Percentiles rank a stretch among this genome's conserved stretches.
Evolutionary conservation across 2,797 vertebrate species (phyloP).

Genomic region (Xerus rutilus): DNA sequence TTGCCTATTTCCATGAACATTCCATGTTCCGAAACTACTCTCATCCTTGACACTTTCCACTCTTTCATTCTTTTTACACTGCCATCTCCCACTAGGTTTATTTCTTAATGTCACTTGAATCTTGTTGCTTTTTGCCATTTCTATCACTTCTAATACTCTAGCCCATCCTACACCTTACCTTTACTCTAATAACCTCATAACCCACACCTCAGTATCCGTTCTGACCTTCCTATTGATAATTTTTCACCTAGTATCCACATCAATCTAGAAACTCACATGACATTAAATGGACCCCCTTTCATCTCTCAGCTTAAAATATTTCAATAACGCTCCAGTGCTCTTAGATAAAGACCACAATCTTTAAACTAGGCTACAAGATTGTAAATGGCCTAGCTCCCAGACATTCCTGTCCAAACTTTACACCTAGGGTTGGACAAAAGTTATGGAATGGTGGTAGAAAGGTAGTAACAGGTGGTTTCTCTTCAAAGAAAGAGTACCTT

Average conservation of each 20-base stretch:
- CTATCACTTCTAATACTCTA: neutral
- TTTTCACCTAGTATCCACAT: neutral
- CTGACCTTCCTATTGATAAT: neutral
- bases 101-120: neutral
- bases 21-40: neutral
- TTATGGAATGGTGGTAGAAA: neutral
- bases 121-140: neutral
- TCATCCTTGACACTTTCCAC: neutral
- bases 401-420: neutral
- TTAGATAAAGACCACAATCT: constrained; percentile 34
- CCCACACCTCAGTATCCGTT: neutral
- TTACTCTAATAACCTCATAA: neutral
- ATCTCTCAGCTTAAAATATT: constrained; percentile 29
- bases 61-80: neutral
- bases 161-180: neutral
- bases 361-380: neutral
- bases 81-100: neutral
- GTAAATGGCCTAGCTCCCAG: neutral
- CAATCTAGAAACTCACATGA: neutral
- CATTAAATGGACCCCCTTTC: neutral
- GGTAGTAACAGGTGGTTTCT: neutral
- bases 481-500: neutral
- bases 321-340: neutral
- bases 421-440: neutral
- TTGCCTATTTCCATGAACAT: neutral